phyloP scores from a whole-genome alignment of 2,888 invertebrate genomes.

The Crematogaster levior region DNA sequence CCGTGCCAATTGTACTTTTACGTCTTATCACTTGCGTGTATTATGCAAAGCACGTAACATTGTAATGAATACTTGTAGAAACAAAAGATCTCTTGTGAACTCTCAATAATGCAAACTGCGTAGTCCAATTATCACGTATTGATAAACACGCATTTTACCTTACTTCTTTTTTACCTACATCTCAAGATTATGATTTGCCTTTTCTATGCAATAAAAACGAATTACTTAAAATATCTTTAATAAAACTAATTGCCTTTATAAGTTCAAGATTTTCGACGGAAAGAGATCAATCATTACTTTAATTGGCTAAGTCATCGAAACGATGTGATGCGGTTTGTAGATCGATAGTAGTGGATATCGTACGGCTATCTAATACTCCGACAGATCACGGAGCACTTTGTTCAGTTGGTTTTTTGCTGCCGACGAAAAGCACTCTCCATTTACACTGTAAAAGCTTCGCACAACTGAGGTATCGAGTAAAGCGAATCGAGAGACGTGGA shows the following conservation, averaged over 20 bases:
- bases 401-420: slow-evolving; percentile 34
- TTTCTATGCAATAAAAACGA: background rate
- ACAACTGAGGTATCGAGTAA: slow-evolving; percentile 50
- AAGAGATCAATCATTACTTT: slow-evolving; percentile 22
- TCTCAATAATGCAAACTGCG: slow-evolving; percentile 1
- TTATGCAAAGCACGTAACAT: slow-evolving; percentile 9
- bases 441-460: slow-evolving; percentile 38
- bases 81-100: background rate
- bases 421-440: slow-evolving; percentile 49
- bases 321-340: background rate
- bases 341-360: slow-evolving; percentile 32
- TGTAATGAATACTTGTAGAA: slow-evolving; percentile 13
- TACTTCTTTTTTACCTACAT: background rate
- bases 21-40: slow-evolving; percentile 9
- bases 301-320: slow-evolving; percentile 14
- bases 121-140: background rate
- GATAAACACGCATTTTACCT: background rate
- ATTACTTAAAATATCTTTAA: background rate
- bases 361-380: slow-evolving; percentile 29
- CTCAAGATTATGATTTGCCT: background rate
- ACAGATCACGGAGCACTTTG: slow-evolving; percentile 40
- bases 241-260: background rate
- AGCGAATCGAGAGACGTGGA: slow-evolving; percentile 48
- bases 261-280: background rate
- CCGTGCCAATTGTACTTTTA: slow-evolving; percentile 19